phyloP scores from a whole-genome alignment of 1,140 invertebrate species.

The Halictus rubicundus region DNA sequence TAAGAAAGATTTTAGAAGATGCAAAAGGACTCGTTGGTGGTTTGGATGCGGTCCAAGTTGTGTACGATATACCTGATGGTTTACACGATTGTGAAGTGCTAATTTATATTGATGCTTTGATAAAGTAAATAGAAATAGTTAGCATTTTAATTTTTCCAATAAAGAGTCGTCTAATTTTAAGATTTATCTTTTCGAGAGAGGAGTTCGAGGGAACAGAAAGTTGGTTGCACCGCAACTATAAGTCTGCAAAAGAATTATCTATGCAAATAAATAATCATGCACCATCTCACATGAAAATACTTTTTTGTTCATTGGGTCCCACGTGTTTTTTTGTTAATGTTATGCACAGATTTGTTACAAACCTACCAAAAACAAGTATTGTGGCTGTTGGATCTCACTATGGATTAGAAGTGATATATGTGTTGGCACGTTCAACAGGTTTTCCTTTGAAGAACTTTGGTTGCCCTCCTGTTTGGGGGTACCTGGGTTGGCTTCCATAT shows the following conservation, averaged over 20 bases:
- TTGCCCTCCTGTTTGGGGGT: slow-evolving; percentile 66
- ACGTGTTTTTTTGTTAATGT: slow-evolving; percentile 57
- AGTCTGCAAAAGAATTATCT: slow-evolving; percentile 34
- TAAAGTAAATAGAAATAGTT: slow-evolving; percentile 32
- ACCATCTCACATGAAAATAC: slow-evolving; percentile 54
- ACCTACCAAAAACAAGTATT: slow-evolving; percentile 54
- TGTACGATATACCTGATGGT: slow-evolving; percentile 50
- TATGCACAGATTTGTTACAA: slow-evolving; percentile 44
- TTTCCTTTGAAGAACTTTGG: slow-evolving; percentile 42
- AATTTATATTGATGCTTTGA: slow-evolving; percentile 50
- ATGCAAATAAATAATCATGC: slow-evolving; percentile 55
- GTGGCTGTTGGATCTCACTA: slow-evolving; percentile 58
- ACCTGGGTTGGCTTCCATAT: slow-evolving; percentile 47
- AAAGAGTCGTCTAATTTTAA: not conserved
- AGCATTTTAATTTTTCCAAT: not conserved
- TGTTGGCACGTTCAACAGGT: slow-evolving; percentile 31
- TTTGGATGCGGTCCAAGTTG: slow-evolving; percentile 28
- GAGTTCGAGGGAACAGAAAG: slow-evolving; percentile 30
- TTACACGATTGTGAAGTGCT: slow-evolving; percentile 56
- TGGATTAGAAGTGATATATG: slow-evolving; percentile 54
- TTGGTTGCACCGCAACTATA: slow-evolving; percentile 52
- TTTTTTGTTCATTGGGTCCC: slow-evolving; percentile 59
- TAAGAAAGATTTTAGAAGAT: slow-evolving; percentile 53
- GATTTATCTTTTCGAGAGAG: slow-evolving; percentile 40
- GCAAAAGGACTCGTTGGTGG: slow-evolving; percentile 27